Evolutionary conservation across 2,797 vertebrate species (phyloP), one percentile per base, ranked within the genome.

Genomic region (Nannoperca obscura): DNA sequence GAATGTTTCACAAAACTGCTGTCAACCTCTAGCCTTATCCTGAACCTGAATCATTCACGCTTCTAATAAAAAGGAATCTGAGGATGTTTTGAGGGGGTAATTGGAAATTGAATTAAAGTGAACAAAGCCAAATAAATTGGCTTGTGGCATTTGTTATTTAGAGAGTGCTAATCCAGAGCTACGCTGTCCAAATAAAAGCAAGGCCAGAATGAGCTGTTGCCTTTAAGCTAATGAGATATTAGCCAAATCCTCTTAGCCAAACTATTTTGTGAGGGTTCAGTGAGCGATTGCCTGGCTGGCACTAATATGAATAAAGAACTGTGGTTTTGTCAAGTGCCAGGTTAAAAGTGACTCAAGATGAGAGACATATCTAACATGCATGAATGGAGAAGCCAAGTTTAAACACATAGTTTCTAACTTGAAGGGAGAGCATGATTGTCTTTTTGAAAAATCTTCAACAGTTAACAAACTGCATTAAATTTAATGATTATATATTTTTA

Each of bases 221-320:
- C 90, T 90, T 92, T 87, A 89, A 91, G 89, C 86, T 93, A 93
- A 94, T 93, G 87, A 93, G 87, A 91, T 92, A 92, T 92, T 93
- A 91, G 84, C 82, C 80, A 94, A 93, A 93, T 92, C 92, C 92
- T 91, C 93, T 94, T 91, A 93, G 84, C 81, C 78, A 87, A 91
- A 93, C 85, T 90, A 82, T 92, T 92, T 92, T 92, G 90, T 88
- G 75, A 88, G 82, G 92, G 89, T 91, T 92, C 88, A 91, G 83
- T 87, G 86, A 90, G 81, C 76, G 75, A 53, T 79, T 88, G 81
- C 66, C 71, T 88, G 63, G 62, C 85, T 82, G 86, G 83, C 80
- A 83, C 88, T 91, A 88, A 91, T 86, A 87, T 87, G 78, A 91
- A 89, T 82, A 66, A 86, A 75, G 64, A 76, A 53, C 7, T 61